phyloP scores from a whole-genome alignment of 2,888 invertebrate genomes.

The Noctua janthina region DNA sequence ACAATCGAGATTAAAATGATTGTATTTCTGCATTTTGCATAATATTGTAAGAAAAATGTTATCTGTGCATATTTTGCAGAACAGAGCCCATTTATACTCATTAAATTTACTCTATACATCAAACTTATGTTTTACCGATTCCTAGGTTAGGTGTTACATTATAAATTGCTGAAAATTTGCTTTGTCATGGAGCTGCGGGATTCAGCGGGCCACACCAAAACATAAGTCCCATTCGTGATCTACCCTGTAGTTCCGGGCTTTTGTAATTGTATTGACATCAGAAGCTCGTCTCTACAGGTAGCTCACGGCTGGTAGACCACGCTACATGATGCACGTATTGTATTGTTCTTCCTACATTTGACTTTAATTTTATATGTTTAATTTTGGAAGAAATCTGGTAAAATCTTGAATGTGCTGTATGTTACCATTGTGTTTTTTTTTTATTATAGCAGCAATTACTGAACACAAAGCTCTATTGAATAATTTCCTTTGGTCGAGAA shows the following conservation, averaged over 20 bases:
- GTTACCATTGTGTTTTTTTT: not conserved
- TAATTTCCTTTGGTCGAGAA: not conserved
- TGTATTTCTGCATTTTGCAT: not conserved
- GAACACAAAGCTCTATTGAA: not conserved
- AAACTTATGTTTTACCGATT: not conserved
- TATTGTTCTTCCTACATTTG: not conserved
- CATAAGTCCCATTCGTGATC: slow-evolving; percentile 93
- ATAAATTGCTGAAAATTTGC: not conserved
- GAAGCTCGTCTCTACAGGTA: slow-evolving; percentile 99
- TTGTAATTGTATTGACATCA: slow-evolving; percentile 98
- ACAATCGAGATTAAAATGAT: slow-evolving; percentile 9
- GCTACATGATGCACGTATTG: slow-evolving; percentile 84
- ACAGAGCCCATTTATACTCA: not conserved
- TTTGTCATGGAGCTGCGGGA: slow-evolving; percentile 30
- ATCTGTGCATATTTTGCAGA: slow-evolving; percentile 7
- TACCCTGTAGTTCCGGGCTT: slow-evolving; percentile 99
- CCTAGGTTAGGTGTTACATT: slow-evolving; percentile 92
- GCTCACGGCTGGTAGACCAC: slow-evolving; percentile 98
- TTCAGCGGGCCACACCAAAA: slow-evolving; percentile 10
- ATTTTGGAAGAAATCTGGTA: slow-evolving; percentile 18
- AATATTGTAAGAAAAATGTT: not conserved
- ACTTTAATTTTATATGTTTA: not conserved
- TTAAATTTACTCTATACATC: not conserved
- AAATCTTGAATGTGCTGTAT: not conserved
- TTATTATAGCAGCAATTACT: not conserved